Evolutionary conservation across 2,797 vertebrate species (phyloP).

Genomic region (Urocyon cinereoargenteus): DNA sequence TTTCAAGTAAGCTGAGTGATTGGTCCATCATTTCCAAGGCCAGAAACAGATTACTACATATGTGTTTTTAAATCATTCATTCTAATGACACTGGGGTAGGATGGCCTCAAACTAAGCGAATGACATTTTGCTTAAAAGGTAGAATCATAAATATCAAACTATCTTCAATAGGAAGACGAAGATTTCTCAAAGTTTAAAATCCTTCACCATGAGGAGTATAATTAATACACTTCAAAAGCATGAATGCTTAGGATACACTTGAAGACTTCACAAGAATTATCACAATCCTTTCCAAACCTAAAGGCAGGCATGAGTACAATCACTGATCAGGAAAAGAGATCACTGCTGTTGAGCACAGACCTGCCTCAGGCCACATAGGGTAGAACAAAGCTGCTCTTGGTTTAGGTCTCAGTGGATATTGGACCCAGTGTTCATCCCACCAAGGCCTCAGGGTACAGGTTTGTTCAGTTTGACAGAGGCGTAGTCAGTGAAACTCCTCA

Average conservation of each 20-base stretch:
- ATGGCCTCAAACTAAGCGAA: not conserved
- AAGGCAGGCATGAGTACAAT: not conserved
- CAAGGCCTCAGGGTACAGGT: not conserved
- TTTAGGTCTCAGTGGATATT: not conserved
- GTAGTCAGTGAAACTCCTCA: not conserved
- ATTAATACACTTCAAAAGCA: slow-evolving; percentile 8
- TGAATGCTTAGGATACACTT: not conserved
- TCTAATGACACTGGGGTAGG: not conserved
- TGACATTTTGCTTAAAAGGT: slow-evolving; percentile 54
- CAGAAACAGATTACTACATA: not conserved
- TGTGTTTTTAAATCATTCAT: not conserved
- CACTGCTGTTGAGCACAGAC: not conserved
- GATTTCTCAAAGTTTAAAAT: slow-evolving; percentile 35
- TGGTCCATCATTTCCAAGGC: not conserved
- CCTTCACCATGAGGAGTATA: not conserved
- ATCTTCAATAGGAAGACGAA: not conserved
- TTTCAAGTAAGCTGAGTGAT: not conserved
- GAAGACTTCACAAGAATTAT: not conserved
- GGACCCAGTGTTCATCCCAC: not conserved
- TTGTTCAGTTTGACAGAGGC: not conserved
- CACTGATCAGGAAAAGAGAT: not conserved
- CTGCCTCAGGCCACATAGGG: not conserved
- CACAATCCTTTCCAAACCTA: not conserved
- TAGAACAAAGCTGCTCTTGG: not conserved
- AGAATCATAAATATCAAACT: not conserved